Conservation (phyloP, 2,888 invertebrate genomes). For the Lasioglossum villosulum region DNA sequence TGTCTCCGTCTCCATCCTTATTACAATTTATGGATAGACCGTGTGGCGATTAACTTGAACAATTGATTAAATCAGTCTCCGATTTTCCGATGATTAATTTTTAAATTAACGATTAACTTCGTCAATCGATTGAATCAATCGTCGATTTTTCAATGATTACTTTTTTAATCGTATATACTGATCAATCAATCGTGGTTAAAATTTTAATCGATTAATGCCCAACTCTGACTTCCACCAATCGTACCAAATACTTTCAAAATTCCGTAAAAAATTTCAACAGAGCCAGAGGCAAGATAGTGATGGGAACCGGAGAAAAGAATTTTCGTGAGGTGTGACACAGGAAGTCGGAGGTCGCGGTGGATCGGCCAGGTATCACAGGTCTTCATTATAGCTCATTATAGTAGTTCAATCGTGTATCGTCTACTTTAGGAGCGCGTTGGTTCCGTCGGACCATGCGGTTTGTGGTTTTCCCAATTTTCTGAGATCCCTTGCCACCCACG, state of each 20-base stretch:
- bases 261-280: background rate
- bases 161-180: too few species aligned
- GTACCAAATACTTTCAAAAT: background rate
- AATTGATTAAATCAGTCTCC: too few species aligned
- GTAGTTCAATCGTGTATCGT: background rate
- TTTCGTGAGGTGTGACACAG: background rate
- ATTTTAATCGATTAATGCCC: too few species aligned
- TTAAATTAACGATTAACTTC: too few species aligned
- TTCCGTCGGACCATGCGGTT: conserved; percentile 28
- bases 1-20: too few species aligned
- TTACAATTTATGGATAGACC: too few species aligned
- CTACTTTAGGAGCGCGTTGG: background rate
- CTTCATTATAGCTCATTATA: conserved; percentile 8
- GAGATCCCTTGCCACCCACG: conserved; percentile 53
- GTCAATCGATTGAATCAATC: too few species aligned
- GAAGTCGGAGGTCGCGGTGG: conserved; percentile 4
- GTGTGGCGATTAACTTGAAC: too few species aligned
- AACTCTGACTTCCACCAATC: too few species aligned
- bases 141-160: too few species aligned
- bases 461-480: conserved; percentile 52
- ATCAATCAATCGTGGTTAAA: too few species aligned
- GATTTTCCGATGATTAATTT: too few species aligned
- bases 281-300: background rate
- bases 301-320: background rate
- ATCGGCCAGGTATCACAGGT: conserved; percentile 12